Evolutionary conservation across 2,797 vertebrate species (phyloP), one percentile per base, ranked within the genome.

Genomic region (Coendou prehensilis): DNA sequence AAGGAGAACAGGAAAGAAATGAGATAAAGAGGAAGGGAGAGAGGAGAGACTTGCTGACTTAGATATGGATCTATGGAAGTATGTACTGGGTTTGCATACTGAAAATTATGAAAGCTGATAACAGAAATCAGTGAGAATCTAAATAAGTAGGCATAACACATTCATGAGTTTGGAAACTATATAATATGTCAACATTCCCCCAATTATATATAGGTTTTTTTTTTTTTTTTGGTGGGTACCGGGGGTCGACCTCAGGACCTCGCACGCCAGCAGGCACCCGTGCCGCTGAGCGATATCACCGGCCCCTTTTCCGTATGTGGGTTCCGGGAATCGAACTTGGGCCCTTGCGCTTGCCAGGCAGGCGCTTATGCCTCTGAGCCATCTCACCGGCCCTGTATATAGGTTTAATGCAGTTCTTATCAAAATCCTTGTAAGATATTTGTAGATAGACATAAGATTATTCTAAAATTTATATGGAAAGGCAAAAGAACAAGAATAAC

Each of bases 41-140:
- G 41, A 97, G 61, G 52, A 92, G 96, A 96, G 93, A 30, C 93
- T 85, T 82, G 75, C 45, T 22, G 67, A 56, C 28, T 73, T 33
- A 23, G 18, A 26, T 64, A 1, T 30, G 20, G 28, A 18, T 79
- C 33, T 64, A 18, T 37, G 33, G 14, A 78, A 64, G 23, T 14
- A 3, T 33, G 23, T 67, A 45, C n/a, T n/a, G 20, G 20, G 52
- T 41, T 41, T 80, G n/a, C 15, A 18, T 9, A 13, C 61, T 67
- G 61, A 67, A 67, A 67, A 30, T 56, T 71, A 54, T 22, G 37
- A 18, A 71, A 41, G n/a, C 84, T 41, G n/a, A 3, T 59, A 33
- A 50, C 54, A 91, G 71, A 61, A 69, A 47, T 61, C 64, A 59
- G 45, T 13, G 52, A 17, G 52, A 50, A 82, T 56, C n/a, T 71